These are phyloP conservation scores for Actenoides lindsayi DNA, from an alignment of 2,113 vertebrate species.

Conservation along the genomic window DNA sequence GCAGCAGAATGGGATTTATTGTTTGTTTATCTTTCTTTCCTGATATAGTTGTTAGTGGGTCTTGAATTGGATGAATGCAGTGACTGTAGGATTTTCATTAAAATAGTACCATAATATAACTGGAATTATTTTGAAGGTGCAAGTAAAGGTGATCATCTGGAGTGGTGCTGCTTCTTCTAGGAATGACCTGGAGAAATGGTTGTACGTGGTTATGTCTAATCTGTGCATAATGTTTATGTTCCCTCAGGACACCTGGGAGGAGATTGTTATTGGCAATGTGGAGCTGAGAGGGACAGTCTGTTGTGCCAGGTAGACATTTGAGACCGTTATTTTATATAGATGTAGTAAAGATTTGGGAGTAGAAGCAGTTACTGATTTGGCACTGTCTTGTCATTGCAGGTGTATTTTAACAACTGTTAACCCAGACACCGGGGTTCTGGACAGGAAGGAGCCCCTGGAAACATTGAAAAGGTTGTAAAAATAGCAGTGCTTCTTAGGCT, in stretches of 20 bases:
- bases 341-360: background rate
- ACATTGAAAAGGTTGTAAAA: constrained; percentile 88
- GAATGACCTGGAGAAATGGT: background rate
- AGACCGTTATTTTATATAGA: background rate
- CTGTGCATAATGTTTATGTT: background rate
- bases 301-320: constrained; percentile 86
- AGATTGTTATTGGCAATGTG: constrained; percentile 85
- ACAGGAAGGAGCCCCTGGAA: constrained; percentile 89
- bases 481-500: background rate
- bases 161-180: background rate
- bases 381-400: constrained; percentile 66
- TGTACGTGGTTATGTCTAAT: background rate
- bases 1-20: background rate
- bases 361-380: background rate
- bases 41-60: background rate
- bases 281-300: constrained; percentile 83
- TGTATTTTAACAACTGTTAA: constrained; percentile 92
- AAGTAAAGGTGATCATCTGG: background rate
- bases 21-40: background rate
- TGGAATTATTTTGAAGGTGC: background rate
- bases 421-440: constrained; percentile 89
- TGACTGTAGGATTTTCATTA: background rate
- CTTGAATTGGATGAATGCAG: background rate
- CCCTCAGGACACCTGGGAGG: constrained; percentile 89
- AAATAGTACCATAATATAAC: background rate